phyloP scores from a whole-genome alignment of 2,888 invertebrate species.

The Trachelus troglodyta region DNA sequence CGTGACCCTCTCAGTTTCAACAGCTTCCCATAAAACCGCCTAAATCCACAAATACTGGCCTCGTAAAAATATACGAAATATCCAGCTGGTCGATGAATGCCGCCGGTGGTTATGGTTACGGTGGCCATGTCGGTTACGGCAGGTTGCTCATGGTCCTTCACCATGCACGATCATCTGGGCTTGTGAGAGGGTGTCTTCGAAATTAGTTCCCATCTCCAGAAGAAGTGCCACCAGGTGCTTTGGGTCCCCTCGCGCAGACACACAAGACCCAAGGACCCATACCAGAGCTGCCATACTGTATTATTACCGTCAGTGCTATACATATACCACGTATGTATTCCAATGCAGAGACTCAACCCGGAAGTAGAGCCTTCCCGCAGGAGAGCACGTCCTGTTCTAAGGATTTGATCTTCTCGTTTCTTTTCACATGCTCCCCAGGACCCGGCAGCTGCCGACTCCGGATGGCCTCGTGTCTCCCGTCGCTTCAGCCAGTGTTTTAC shows the following conservation, averaged over 20 bases:
- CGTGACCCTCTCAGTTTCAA: constrained; percentile 13
- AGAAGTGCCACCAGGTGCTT: constrained; percentile 9
- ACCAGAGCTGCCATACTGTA: not conserved
- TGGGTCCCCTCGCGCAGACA: not conserved
- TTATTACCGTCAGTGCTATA: not conserved
- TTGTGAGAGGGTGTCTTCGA: constrained; percentile 13
- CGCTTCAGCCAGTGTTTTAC: constrained; percentile 45
- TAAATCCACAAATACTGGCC: constrained; percentile 2
- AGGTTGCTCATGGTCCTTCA: constrained; percentile 7
- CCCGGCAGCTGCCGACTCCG: constrained; percentile 36
- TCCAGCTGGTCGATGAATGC: not conserved
- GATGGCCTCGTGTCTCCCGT: constrained; percentile 35
- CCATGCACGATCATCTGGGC: not conserved
- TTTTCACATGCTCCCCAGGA: constrained; percentile 36
- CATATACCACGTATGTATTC: constrained; percentile 36
- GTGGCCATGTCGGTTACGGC: constrained; percentile 11
- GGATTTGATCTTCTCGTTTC: constrained; percentile 46
- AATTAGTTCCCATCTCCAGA: constrained; percentile 24
- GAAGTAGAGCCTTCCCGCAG: constrained; percentile 55
- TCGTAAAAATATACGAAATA: constrained; percentile 3
- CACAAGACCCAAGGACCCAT: not conserved
- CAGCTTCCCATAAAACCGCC: not conserved
- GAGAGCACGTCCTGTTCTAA: constrained; percentile 60
- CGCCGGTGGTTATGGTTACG: constrained; percentile 3
- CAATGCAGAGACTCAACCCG: constrained; percentile 56